Evolutionary conservation across 2,797 vertebrate genomes (phyloP).

Genomic region (Carduelis carduelis): DNA sequence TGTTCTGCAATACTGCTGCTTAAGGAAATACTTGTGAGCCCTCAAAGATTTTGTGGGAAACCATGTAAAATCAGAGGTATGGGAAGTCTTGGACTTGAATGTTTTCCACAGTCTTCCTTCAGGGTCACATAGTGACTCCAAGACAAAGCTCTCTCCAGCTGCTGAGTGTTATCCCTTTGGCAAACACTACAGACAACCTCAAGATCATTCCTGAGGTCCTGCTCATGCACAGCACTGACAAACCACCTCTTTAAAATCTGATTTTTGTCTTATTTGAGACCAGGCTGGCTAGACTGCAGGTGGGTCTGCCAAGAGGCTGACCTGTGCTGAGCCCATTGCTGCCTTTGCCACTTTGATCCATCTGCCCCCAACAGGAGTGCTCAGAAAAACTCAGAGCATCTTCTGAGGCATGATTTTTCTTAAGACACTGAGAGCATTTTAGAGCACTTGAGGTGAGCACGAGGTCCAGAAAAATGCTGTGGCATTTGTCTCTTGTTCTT

Average conservation of each 20-base stretch:
- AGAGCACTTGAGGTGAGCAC: not conserved
- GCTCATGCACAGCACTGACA: not conserved
- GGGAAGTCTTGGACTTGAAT: not conserved
- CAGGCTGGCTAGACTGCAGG: not conserved
- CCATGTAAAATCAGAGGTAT: not conserved
- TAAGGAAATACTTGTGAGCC: not conserved
- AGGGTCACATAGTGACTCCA: rapidly evolving
- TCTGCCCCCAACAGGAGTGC: not conserved
- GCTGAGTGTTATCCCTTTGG: not conserved
- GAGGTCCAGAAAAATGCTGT: not conserved
- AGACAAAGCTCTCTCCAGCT: not conserved
- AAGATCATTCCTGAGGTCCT: not conserved
- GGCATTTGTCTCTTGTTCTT: not conserved
- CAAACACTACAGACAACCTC: not conserved
- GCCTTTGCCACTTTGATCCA: not conserved
- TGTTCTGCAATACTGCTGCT: not conserved
- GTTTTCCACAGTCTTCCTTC: not conserved
- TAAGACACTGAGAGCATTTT: not conserved
- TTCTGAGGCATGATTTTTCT: not conserved
- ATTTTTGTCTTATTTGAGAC: not conserved
- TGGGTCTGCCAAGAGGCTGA: rapidly evolving
- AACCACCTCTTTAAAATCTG: rapidly evolving
- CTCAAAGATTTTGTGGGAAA: not conserved
- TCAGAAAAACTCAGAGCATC: not conserved
- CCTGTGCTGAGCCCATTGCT: not conserved